Base-by-base conservation (phyloP, 1,140 invertebrate species). In the Ylistrum balloti region DNA sequence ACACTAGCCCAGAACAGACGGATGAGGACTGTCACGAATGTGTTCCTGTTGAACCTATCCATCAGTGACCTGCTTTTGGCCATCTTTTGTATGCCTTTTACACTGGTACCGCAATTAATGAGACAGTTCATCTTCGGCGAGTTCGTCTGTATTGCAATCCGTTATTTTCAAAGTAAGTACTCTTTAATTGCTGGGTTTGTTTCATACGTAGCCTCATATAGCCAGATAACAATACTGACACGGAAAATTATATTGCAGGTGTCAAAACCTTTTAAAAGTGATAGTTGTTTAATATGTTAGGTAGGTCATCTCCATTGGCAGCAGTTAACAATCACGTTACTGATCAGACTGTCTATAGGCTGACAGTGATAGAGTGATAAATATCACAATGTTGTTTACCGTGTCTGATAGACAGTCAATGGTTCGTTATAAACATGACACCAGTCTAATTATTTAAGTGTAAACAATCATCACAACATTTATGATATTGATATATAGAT, bases 41-140 rank as follows among this genome's bases (percentile, higher is more conserved):
- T 98, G 15, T 98, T 98, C 95, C 97, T 98, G 33, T 96, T 98
- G n/a, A 98, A 98, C 96, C 96, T 98, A 97, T 97, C 96, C 34
- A 87, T 96, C 33, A 95, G 95, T 90, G 98, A 98, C 96, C 97
- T 98, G 88, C 96, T 98, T 9, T 96, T 98, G 38, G 98, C 98
- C 2, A 98, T 98, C 0, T 98, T 98, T 95, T 99, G 98, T 94
- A 98, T 98, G 97, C 98, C 98, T 0, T 98, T 99, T 92, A 98
- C 98, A 0, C 96, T 99, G 20, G 97, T 98, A 7, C 98, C 98
- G 1, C 97, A 98, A 35, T 96, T 98, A 28, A 97, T 98, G 91
- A 96, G 97, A 93, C 97, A 98, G 94, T 99, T 99, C 95, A 97
- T 98, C 85, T 98, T 99, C 92, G 98, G 98, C 0, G 97, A 97